Evolutionary conservation across 1,140 invertebrate species (phyloP).

Genomic region (Metaphire vulgaris): DNA sequence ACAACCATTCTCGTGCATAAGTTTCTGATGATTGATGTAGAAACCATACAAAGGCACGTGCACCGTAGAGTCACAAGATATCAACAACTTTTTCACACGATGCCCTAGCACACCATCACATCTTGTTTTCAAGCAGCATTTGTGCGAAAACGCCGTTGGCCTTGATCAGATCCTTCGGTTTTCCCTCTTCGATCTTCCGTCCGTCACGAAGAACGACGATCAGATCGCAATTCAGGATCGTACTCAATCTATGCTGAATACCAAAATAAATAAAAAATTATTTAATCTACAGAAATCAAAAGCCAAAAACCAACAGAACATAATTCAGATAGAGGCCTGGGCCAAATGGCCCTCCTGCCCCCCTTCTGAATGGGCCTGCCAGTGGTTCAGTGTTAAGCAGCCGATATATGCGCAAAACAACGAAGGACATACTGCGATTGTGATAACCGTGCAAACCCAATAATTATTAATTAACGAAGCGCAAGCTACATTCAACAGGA

Average conservation of each 20-base stretch:
- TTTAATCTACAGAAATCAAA: not conserved
- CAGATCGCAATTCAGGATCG: constrained; percentile 22
- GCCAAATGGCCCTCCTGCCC: too few species aligned
- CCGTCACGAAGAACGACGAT: constrained; percentile 21
- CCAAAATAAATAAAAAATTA: not conserved
- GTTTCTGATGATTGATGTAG: too few species aligned
- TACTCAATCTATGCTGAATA: constrained; percentile 22
- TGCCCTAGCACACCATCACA: not conserved
- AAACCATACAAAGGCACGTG: not conserved
- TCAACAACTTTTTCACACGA: not conserved
- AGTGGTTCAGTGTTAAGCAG: too few species aligned
- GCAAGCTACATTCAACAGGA: too few species aligned
- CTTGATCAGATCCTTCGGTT: not conserved
- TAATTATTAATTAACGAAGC: too few species aligned
- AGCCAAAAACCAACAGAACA: not conserved
- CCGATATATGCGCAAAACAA: too few species aligned
- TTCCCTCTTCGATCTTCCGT: constrained; percentile 16
- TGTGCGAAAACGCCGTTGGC: not conserved
- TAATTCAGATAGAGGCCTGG: too few species aligned
- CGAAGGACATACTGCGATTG: too few species aligned
- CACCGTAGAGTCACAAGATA: not conserved
- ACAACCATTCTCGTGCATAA: not conserved
- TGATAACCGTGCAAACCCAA: too few species aligned
- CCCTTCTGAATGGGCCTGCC: too few species aligned
- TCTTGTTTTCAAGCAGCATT: not conserved